Percentiles rank a stretch among this genome's conserved stretches.
These are phyloP conservation scores for Chromobotia macracanthus DNA, from an alignment of 2,797 vertebrate genomes.

Conservation along the genomic window DNA sequence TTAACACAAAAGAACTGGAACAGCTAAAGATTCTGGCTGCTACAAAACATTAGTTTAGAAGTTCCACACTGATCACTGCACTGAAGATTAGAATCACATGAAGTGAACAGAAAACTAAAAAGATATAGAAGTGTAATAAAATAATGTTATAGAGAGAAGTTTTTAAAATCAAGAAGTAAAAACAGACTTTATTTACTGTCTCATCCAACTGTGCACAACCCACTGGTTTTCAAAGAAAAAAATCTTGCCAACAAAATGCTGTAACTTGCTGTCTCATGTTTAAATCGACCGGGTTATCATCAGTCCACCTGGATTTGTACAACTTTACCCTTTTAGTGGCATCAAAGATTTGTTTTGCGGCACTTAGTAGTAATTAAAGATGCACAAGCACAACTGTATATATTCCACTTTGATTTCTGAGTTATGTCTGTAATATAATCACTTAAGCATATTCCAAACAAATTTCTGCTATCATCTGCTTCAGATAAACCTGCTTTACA, in stretches of 20 bases:
- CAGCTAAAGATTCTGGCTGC: constrained; percentile 34
- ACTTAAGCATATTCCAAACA: neutral
- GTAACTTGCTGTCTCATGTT: neutral
- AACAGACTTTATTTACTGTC: neutral
- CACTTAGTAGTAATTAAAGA: too few species aligned
- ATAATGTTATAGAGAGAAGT: neutral
- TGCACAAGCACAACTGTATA: neutral
- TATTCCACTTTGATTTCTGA: neutral
- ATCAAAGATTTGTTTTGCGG: too few species aligned
- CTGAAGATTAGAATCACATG: constrained; percentile 10
- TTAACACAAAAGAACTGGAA: constrained; percentile 49
- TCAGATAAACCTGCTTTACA: too few species aligned
- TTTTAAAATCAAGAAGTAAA: too few species aligned
- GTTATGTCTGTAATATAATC: neutral
- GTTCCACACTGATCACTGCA: constrained; percentile 8
- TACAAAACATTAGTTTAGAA: constrained; percentile 13
- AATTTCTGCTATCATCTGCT: too few species aligned
- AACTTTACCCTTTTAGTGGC: too few species aligned
- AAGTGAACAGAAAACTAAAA: neutral
- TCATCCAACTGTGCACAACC: neutral
- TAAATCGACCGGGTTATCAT: neutral
- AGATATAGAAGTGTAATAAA: neutral
- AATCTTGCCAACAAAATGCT: neutral
- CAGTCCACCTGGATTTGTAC: neutral
- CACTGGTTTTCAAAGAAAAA: neutral